These are phyloP conservation scores for Eristalis intricaria DNA, from an alignment of 2,888 invertebrate species.

Conservation along the genomic window DNA sequence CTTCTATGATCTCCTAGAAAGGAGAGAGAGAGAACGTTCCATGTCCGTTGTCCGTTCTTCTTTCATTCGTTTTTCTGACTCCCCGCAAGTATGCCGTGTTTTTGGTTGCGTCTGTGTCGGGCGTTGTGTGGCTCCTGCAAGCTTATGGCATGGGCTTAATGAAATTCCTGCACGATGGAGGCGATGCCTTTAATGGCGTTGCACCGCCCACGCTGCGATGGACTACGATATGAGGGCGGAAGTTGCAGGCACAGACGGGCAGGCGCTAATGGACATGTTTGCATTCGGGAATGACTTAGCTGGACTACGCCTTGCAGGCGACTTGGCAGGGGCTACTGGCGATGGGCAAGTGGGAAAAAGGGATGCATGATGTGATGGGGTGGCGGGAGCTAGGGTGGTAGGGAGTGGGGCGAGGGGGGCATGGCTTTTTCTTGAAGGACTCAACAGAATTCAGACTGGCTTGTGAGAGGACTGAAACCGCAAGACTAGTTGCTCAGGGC, in stretches of 20 bases:
- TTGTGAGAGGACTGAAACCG: too few species aligned
- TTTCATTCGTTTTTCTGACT: background rate
- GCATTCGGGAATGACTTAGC: background rate
- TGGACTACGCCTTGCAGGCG: background rate
- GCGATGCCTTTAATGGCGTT: background rate
- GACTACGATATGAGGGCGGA: background rate
- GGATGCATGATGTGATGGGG: too few species aligned
- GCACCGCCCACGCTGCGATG: background rate
- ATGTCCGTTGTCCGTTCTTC: background rate
- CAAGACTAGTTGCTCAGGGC: too few species aligned
- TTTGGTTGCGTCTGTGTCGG: background rate
- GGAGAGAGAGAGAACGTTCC: too few species aligned
- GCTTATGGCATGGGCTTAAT: background rate
- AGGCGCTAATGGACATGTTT: background rate
- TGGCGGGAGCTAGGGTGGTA: too few species aligned
- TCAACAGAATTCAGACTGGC: too few species aligned
- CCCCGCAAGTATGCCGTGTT: background rate
- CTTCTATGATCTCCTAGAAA: too few species aligned
- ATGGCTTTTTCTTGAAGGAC: too few species aligned
- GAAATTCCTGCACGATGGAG: background rate
- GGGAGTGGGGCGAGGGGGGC: too few species aligned
- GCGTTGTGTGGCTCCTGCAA: background rate
- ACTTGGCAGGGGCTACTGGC: background rate
- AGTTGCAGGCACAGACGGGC: too few species aligned
- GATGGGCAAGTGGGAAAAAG: too few species aligned